Evolutionary conservation across 2,888 invertebrate species (phyloP).

Genomic region (Tenthredo amoena): DNA sequence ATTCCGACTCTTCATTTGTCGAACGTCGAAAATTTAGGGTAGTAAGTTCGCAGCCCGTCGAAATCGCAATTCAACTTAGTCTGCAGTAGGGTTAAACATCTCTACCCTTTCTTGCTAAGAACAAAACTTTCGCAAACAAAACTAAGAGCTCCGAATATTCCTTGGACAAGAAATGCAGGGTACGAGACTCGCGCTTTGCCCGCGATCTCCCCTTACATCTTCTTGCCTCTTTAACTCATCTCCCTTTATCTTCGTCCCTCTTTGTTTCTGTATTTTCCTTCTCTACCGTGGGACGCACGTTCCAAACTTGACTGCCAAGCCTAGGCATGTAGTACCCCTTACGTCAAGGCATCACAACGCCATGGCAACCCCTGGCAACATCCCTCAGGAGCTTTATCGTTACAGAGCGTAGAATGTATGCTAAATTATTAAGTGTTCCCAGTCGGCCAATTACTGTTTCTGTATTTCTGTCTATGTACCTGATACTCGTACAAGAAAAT

Average conservation of each 20-base stretch:
- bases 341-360: constrained; percentile 36
- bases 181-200: background rate
- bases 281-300: constrained; percentile 30
- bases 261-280: background rate
- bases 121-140: constrained; percentile 24
- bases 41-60: background rate
- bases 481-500: constrained; percentile 33
- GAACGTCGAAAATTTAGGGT: background rate
- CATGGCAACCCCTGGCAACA: constrained; percentile 36
- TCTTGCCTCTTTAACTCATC: constrained; percentile 16
- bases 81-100: background rate
- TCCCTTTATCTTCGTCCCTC: background rate
- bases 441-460: constrained; percentile 66
- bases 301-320: constrained; percentile 41
- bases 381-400: constrained; percentile 51
- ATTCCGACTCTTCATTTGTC: background rate
- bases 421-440: constrained; percentile 70
- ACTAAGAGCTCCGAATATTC: constrained; percentile 28
- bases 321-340: constrained; percentile 15
- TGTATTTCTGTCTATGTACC: constrained; percentile 32
- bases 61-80: constrained; percentile 19
- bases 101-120: background rate
- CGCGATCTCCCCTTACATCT: constrained; percentile 21
- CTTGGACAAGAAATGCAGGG: constrained; percentile 19
- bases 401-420: constrained; percentile 61